phyloP scores from a whole-genome alignment of 2,797 vertebrate species.

The Momotus momota region DNA sequence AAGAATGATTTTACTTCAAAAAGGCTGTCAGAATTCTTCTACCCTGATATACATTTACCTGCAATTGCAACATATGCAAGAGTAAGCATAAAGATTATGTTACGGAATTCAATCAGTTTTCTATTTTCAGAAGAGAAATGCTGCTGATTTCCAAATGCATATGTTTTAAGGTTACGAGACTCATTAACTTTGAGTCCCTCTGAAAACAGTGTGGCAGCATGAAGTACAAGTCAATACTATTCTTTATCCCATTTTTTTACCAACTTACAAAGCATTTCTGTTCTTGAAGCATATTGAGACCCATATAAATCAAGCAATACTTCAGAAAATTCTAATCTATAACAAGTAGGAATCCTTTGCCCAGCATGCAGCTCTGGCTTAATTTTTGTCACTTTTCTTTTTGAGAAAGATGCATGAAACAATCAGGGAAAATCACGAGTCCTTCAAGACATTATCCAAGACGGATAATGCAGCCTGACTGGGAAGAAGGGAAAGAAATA shows the following conservation, averaged over 20 bases:
- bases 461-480: not conserved
- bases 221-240: not conserved
- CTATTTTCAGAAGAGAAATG: not conserved
- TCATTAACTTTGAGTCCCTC: not conserved
- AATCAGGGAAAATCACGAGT: not conserved
- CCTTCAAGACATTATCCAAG: not conserved
- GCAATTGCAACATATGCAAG: not conserved
- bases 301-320: not conserved
- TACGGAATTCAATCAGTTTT: slow-evolving; percentile 22
- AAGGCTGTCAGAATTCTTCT: slow-evolving; percentile 2
- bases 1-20: slow-evolving; percentile 26
- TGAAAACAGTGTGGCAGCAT: not conserved
- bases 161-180: not conserved
- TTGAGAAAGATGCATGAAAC: not conserved
- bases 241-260: not conserved
- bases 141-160: not conserved
- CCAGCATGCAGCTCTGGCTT: not conserved
- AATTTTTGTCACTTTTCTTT: not conserved
- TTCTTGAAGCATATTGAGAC: not conserved
- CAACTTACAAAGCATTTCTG: not conserved
- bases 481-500: not conserved
- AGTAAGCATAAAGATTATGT: slow-evolving; percentile 29
- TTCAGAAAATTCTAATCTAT: not conserved
- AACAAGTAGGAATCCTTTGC: not conserved
- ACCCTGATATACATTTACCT: not conserved